Conservation (phyloP, 2,888 invertebrate genomes). For the Drosophila barbarae region DNA sequence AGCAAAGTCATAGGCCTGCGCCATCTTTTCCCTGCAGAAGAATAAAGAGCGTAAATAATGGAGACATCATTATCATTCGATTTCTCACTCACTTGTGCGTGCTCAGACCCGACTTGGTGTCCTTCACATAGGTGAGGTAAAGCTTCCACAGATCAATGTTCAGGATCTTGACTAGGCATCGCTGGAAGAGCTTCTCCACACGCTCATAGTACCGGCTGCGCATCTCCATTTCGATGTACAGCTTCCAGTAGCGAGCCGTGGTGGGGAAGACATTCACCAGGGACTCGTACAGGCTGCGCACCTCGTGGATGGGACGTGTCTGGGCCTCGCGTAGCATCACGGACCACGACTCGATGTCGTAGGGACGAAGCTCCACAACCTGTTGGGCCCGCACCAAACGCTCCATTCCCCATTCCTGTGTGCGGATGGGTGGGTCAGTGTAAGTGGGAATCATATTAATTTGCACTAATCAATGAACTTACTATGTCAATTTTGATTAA, state of each 20-base stretch:
- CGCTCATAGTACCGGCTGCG: slow-evolving; percentile 98
- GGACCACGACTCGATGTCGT: slow-evolving; percentile 99
- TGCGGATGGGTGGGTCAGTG: background rate
- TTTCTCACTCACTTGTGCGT: slow-evolving; percentile 90
- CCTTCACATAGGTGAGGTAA: slow-evolving; percentile 98
- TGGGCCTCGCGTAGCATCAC: slow-evolving; percentile 96
- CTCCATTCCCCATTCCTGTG: slow-evolving; percentile 93
- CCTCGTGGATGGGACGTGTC: slow-evolving; percentile 91
- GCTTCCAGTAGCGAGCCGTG: slow-evolving; percentile 98
- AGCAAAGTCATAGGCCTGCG: slow-evolving; percentile 99
- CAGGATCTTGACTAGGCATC: slow-evolving; percentile 98
- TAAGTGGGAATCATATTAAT: background rate
- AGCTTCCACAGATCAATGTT: slow-evolving; percentile 99
- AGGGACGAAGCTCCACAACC: slow-evolving; percentile 91
- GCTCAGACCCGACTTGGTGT: slow-evolving; percentile 95
- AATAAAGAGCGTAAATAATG: background rate
- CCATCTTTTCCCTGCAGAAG: slow-evolving; percentile 94
- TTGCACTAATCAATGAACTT: slow-evolving; percentile 46
- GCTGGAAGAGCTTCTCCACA: slow-evolving; percentile 99
- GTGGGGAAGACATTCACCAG: slow-evolving; percentile 97
- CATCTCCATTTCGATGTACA: slow-evolving; percentile 99
- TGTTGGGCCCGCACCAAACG: slow-evolving; percentile 90
- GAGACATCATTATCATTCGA: background rate
- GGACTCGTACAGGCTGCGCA: slow-evolving; percentile 94
- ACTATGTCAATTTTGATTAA: slow-evolving; percentile 80